Evolutionary conservation across 2,888 invertebrate genomes (phyloP).

Genomic region (Harpagoxenus sublaevis): DNA sequence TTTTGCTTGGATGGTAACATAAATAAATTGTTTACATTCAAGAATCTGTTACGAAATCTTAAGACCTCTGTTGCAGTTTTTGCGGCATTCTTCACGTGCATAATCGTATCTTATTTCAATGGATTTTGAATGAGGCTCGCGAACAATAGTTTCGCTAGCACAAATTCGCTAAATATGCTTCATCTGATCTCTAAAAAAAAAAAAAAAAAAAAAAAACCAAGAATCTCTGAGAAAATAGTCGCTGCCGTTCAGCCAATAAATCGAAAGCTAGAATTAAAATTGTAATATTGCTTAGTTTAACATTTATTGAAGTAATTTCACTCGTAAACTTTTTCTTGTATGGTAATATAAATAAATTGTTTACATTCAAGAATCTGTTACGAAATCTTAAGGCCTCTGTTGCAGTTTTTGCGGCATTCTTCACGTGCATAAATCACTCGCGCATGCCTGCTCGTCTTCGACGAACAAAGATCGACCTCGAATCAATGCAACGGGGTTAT

Average conservation of each 20-base stretch:
- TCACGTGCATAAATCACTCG: neutral
- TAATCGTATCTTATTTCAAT: too few species aligned
- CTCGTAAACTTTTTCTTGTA: neutral
- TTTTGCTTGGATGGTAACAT: neutral
- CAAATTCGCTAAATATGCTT: neutral
- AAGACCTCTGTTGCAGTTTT: neutral
- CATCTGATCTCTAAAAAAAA: too few species aligned
- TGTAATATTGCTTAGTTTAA: neutral
- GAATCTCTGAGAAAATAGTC: neutral
- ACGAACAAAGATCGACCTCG: slow-evolving; percentile 9
- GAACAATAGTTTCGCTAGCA: neutral
- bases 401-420: neutral
- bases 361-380: neutral
- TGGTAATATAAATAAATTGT: neutral
- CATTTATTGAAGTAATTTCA: neutral
- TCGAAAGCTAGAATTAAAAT: neutral
- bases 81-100: neutral
- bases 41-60: neutral
- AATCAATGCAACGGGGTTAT: neutral
- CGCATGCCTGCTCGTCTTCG: neutral
- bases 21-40: neutral
- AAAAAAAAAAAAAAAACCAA: neutral
- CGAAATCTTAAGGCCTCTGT: neutral
- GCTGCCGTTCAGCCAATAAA: neutral
- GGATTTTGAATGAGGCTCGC: too few species aligned